A percentile compares a stretch with the other conserved stretches of the same genome.
Evolutionary conservation across 1,140 invertebrate genomes (phyloP).

Genomic region (Plutomurus gul): DNA sequence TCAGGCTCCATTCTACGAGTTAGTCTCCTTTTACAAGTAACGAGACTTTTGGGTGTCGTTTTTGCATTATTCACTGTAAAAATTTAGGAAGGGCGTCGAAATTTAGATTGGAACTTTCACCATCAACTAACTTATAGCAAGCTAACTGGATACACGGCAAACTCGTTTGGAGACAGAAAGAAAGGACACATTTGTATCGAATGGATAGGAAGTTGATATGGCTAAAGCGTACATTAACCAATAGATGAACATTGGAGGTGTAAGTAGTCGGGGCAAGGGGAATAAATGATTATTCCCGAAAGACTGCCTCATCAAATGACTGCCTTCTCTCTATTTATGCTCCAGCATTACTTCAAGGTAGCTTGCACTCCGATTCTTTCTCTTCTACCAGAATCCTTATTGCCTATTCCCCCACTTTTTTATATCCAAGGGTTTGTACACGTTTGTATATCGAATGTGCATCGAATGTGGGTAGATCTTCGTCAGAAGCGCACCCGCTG

Average conservation of each 20-base stretch:
- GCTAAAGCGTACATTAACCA: conserved; percentile 15
- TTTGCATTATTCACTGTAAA: conserved; percentile 36
- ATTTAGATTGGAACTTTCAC: conserved; percentile 31
- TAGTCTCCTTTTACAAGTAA: conserved; percentile 31
- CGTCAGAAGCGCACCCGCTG: too few relatives aligned
- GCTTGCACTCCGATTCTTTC: not conserved
- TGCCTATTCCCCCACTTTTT: too few relatives aligned
- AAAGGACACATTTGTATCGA: not conserved
- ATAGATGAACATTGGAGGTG: conserved; percentile 16
- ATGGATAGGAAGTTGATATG: not conserved
- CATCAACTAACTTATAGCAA: conserved; percentile 5
- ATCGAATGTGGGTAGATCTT: too few relatives aligned
- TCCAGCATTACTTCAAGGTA: not conserved
- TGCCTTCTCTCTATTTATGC: conserved; percentile 1
- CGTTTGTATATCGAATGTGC: too few relatives aligned
- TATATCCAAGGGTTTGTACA: too few relatives aligned
- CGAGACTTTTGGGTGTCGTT: conserved; percentile 33
- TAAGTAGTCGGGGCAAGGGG: not conserved
- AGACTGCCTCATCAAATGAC: conserved; percentile 25
- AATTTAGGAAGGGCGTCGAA: conserved; percentile 8
- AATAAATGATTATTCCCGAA: conserved; percentile 34
- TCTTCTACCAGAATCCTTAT: too few relatives aligned
- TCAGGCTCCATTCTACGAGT: not conserved
- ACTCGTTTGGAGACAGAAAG: conserved; percentile 2
- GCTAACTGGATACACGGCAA: not conserved